Evolutionary conservation across 1,140 invertebrate genomes (phyloP).

Genomic region (Pentalonia nigronervosa): DNA sequence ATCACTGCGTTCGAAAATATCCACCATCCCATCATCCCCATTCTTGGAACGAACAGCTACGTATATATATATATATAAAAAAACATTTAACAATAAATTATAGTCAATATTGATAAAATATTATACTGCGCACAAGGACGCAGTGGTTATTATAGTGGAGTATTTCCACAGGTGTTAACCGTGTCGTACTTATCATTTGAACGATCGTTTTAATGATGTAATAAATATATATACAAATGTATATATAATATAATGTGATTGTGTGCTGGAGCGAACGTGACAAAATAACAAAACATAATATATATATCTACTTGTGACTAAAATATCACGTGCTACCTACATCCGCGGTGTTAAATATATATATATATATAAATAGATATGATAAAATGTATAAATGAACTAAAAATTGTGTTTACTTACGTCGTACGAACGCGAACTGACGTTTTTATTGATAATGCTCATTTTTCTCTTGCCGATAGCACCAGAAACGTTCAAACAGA

Average conservation of each 20-base stretch:
- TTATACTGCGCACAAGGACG: not conserved
- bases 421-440: not conserved
- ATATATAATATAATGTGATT: not conserved
- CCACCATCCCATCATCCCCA: not conserved
- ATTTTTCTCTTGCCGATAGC: slow-evolving; percentile 6
- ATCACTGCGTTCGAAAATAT: not conserved
- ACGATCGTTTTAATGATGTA: not conserved
- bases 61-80: not conserved
- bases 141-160: not conserved
- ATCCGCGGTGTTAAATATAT: not conserved
- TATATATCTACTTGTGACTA: not conserved
- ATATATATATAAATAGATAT: not conserved
- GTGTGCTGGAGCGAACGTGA: not conserved
- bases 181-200: not conserved
- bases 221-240: not conserved
- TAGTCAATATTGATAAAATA: not conserved
- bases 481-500: not conserved
- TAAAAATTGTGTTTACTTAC: slow-evolving; percentile 24
- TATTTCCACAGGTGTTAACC: not conserved
- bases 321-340: slow-evolving; percentile 1
- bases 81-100: not conserved
- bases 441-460: not conserved
- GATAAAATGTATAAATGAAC: not conserved
- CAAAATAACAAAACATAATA: not conserved
- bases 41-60: not conserved